These are phyloP conservation scores for Dasypus novemcinctus DNA, from an alignment of 2,113 vertebrate species.

Conservation along the genomic window DNA sequence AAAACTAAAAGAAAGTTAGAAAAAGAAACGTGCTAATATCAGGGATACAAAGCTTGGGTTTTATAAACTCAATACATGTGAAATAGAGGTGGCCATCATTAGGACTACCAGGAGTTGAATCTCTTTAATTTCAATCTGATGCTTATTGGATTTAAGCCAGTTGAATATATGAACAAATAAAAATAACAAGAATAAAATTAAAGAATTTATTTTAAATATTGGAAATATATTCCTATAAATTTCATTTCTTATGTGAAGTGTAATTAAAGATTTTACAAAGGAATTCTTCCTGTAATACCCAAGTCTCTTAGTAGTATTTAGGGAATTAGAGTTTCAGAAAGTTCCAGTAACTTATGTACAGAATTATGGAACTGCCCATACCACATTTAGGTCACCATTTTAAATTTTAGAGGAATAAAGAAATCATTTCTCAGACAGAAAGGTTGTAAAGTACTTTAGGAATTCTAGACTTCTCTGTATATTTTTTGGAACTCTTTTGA, in stretches of 20 bases:
- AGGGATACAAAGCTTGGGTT: background rate
- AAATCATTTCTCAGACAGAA: background rate
- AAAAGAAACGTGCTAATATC: background rate
- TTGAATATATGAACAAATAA: background rate
- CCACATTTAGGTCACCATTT: background rate
- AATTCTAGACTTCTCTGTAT: background rate
- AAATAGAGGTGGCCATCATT: background rate
- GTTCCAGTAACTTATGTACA: background rate
- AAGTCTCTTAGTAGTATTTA: background rate
- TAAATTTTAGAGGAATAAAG: slow-evolving; percentile 6
- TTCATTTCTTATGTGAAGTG: background rate
- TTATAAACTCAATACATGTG: background rate
- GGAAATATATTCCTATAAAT: background rate
- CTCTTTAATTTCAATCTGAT: background rate
- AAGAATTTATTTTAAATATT: background rate
- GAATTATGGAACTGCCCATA: background rate
- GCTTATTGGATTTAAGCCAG: background rate
- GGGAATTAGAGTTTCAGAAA: slow-evolving; percentile 9
- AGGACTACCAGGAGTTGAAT: background rate
- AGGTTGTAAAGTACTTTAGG: background rate
- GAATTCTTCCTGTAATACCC: background rate
- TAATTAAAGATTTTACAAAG: background rate
- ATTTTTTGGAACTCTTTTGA: background rate
- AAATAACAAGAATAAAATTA: background rate
- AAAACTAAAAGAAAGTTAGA: background rate